These are phyloP conservation scores for Taenioides sp. DNA, from an alignment of 2,797 vertebrate species.

Conservation along the genomic window DNA sequence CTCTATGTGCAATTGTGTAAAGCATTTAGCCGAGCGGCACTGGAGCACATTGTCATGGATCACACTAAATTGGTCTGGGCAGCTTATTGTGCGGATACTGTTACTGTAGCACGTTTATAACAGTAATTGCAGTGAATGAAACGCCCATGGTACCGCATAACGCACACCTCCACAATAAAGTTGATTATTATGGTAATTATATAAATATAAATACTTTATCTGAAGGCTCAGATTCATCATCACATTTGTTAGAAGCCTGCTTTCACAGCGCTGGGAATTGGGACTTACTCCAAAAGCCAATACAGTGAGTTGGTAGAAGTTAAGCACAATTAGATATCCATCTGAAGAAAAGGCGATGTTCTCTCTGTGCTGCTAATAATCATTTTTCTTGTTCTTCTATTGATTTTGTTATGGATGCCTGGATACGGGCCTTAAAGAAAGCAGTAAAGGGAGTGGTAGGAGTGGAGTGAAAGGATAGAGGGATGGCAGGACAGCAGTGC, in stretches of 20 bases:
- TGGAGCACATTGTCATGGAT: slow-evolving; percentile 66
- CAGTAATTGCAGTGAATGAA: slow-evolving; percentile 68
- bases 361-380: slow-evolving; percentile 62
- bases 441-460: slow-evolving; percentile 39
- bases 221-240: slow-evolving; percentile 66
- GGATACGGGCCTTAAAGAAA: slow-evolving; percentile 33
- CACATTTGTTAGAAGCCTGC: slow-evolving; percentile 48
- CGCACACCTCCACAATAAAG: slow-evolving; percentile 71
- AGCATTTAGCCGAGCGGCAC: slow-evolving; percentile 50
- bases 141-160: slow-evolving; percentile 56
- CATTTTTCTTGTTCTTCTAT: slow-evolving; percentile 73
- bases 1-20: slow-evolving; percentile 51
- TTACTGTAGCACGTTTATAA: slow-evolving; percentile 62
- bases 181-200: slow-evolving; percentile 78
- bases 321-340: slow-evolving; percentile 66
- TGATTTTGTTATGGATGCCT: slow-evolving; percentile 52
- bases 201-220: slow-evolving; percentile 70
- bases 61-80: slow-evolving; percentile 68
- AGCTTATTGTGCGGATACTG: slow-evolving; percentile 69
- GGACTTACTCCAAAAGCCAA: slow-evolving; percentile 54
- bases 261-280: slow-evolving; percentile 59
- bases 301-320: slow-evolving; percentile 47
- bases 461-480: slow-evolving; percentile 51
- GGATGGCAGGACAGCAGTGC: slow-evolving; percentile 38
- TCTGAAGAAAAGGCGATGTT: slow-evolving; percentile 57